phyloP scores from a whole-genome alignment of 2,888 invertebrate genomes.

The Ophion slaviceki region DNA sequence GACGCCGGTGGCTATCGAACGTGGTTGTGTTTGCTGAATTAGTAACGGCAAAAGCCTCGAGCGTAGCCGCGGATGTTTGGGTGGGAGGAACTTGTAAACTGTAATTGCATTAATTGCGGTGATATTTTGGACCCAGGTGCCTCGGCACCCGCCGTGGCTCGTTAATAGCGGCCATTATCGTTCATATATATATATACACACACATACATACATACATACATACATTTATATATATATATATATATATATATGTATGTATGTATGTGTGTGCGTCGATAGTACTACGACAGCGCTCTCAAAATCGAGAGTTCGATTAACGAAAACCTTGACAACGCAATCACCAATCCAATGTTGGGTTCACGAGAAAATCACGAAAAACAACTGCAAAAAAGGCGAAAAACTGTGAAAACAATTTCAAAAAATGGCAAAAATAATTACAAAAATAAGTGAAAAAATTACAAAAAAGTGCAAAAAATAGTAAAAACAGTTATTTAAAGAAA shows the following conservation, averaged over 20 bases:
- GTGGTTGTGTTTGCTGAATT: constrained; percentile 64
- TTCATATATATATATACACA: constrained; percentile 64
- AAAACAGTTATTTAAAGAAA: no score
- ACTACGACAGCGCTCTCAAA: constrained; percentile 19
- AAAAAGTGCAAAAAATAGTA: no score
- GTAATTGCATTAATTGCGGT: constrained; percentile 83
- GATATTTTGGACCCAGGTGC: constrained; percentile 83
- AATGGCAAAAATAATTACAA: no score
- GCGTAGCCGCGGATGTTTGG: constrained; percentile 60
- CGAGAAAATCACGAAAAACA: neutral
- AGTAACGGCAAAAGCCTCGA: constrained; percentile 62
- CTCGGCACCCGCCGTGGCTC: constrained; percentile 79
- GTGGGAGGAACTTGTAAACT: constrained; percentile 81
- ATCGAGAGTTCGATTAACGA: constrained; percentile 62
- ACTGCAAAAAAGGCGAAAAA: neutral
- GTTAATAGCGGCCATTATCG: constrained; percentile 83
- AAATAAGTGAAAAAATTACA: no score
- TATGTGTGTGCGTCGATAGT: neutral
- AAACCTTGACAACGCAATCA: constrained; percentile 55
- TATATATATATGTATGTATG: no score
- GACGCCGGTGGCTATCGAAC: constrained; percentile 25
- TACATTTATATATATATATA: no score
- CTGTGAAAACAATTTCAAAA: no score
- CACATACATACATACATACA: neutral
- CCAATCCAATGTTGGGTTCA: neutral